Base-by-base conservation (phyloP, 2,797 vertebrate species). In the Vultur gryphus region DNA sequence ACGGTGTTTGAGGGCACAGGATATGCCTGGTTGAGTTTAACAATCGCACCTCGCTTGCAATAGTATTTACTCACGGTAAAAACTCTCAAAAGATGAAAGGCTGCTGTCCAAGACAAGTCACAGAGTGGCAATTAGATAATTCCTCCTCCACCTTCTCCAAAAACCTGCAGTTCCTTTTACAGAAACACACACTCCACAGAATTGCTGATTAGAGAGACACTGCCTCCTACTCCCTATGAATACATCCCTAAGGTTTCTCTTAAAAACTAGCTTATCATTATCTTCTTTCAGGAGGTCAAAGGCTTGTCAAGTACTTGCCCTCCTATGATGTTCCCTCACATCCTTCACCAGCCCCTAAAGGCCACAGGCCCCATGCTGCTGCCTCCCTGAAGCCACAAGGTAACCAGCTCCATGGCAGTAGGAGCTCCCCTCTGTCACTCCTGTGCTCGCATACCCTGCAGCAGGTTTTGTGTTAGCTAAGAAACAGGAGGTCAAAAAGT, bases 401-500 rank as follows among this genome's bases (percentile, higher is more conserved):
- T 1, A 48, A 70, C 24, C 41, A 83, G 59, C 16, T 35, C 65
- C 61, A 14, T 0, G 21, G 65, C 72, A 66, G 64, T 0, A 39
- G n/a, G 44, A 69, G 61, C 20, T 78, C 69, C 62, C 37, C 33
- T 51, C 65, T 76, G 55, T 54, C 0, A 0, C 21, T 49, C 62
- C 61, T 39, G 33, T 8, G 57, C 46, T 55, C 9, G 2, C 14
- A 17, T 1, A 69, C 17, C 72, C 78, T 39, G 35, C 0, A 0
- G 78, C 70, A 49, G 44, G 10, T 52, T 86, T 88, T 84, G 17
- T 48, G 13, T 37, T 8, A 59, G 37, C 66, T 39, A 69, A 87
- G 69, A 93, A 95, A 88, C 29, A 39, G 19, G 9, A 93, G 70
- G 71, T 25, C 86, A 90, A 69, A 80, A 82, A 66, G 58, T 7